Evolutionary conservation across 2,113 vertebrate species (phyloP).

Genomic region (Pituophis catenifer): DNA sequence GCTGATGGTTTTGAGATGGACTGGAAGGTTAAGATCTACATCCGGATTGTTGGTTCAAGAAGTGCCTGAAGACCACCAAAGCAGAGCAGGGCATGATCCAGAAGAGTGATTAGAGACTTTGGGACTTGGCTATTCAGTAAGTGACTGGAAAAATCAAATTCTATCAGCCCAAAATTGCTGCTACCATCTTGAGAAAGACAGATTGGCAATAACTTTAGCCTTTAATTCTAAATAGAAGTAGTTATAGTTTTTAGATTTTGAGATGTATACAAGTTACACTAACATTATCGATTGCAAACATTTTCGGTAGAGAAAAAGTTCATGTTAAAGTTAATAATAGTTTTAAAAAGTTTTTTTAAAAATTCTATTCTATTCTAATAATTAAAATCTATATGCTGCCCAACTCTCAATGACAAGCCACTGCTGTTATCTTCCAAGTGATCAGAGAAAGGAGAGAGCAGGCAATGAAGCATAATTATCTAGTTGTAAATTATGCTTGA

Average conservation of each 20-base stretch:
- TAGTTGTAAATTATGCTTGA: neutral
- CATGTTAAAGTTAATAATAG: neutral
- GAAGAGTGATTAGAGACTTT: neutral
- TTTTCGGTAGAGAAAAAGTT: neutral
- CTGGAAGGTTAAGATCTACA: neutral
- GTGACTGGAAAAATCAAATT: neutral
- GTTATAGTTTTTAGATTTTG: neutral
- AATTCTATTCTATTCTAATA: too few species aligned
- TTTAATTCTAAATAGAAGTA: neutral
- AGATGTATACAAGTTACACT: neutral
- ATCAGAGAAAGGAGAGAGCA: neutral
- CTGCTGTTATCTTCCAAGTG: neutral
- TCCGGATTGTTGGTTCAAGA: neutral
- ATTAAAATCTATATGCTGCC: neutral
- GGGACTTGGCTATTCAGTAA: neutral
- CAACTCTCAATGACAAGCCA: neutral
- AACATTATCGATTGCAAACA: neutral
- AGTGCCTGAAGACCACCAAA: neutral
- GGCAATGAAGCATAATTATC: neutral
- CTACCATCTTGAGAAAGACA: neutral
- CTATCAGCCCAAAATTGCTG: neutral
- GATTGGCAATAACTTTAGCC: neutral
- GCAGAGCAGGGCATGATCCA: neutral
- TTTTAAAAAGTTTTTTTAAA: neutral
- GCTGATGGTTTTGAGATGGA: neutral